Evolutionary conservation across 2,888 invertebrate species (phyloP).

Genomic region (Noctua pronuba): DNA sequence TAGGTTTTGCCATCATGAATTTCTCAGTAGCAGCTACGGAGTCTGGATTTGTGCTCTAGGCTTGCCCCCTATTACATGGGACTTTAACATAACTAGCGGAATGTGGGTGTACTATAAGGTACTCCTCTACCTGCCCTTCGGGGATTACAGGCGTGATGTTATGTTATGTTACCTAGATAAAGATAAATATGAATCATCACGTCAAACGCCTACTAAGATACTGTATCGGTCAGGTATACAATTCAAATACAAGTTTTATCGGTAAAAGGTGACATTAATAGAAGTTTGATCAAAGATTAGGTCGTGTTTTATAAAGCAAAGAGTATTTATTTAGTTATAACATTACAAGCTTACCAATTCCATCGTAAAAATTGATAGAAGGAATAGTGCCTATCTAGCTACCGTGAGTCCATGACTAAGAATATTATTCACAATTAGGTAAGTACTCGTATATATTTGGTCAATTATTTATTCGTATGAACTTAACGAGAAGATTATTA

Average conservation of each 20-base stretch:
- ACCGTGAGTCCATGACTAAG: not conserved
- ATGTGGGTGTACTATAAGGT: not conserved
- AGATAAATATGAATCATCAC: not conserved
- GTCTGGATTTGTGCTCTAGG: not conserved
- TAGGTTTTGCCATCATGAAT: no score
- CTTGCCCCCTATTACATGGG: no score
- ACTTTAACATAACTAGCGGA: not conserved
- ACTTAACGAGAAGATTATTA: no score
- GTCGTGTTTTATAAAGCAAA: not conserved
- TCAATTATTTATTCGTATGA: not conserved
- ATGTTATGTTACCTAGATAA: not conserved
- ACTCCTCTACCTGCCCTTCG: not conserved
- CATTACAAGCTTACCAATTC: not conserved
- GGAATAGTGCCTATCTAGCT: not conserved
- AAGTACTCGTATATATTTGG: not conserved
- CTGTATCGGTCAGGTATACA: not conserved
- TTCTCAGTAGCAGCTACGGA: not conserved
- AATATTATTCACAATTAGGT: not conserved
- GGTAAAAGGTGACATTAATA: not conserved
- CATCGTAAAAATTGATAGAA: not conserved
- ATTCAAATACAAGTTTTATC: slow-evolving; percentile 1
- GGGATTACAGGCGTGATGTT: not conserved
- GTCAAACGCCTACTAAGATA: not conserved
- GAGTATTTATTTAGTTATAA: not conserved
- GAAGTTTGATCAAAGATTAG: not conserved